Percentiles rank a stretch among this genome's conserved stretches.
Conservation (phyloP, 1,140 invertebrate species). For the Drosophila setifemur region DNA sequence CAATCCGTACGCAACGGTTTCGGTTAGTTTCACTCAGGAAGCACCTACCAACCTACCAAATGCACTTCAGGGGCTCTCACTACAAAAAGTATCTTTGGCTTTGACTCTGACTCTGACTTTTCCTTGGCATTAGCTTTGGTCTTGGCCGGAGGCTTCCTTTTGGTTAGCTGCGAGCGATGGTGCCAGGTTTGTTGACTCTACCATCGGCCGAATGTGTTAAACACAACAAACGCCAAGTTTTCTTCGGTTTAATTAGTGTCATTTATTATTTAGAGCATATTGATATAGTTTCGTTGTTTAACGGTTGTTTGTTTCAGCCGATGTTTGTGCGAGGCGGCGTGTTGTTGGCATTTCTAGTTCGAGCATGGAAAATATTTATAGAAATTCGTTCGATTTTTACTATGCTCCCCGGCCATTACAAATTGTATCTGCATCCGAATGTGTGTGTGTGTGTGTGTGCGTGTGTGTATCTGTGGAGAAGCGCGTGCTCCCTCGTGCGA, state of each 20-base stretch:
- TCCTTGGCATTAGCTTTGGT: slow-evolving; percentile 48
- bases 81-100: background rate
- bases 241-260: slow-evolving; percentile 81
- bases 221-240: slow-evolving; percentile 58
- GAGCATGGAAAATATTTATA: slow-evolving; percentile 67
- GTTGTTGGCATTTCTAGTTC: slow-evolving; percentile 58
- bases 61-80: slow-evolving; percentile 25
- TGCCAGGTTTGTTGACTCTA: slow-evolving; percentile 30
- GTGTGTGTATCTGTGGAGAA: slow-evolving; percentile 7
- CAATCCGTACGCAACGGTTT: slow-evolving; percentile 58
- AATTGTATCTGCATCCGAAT: too few species aligned
- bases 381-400: slow-evolving; percentile 52
- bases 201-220: slow-evolving; percentile 73
- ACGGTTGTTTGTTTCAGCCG: slow-evolving; percentile 72
- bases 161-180: background rate
- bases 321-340: slow-evolving; percentile 18
- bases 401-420: slow-evolving; percentile 37
- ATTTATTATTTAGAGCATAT: slow-evolving; percentile 82
- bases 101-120: slow-evolving; percentile 38
- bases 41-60: slow-evolving; percentile 8
- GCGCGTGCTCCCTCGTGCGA: slow-evolving; percentile 34
- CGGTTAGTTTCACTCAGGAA: slow-evolving; percentile 68
- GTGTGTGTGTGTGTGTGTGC: too few species aligned
- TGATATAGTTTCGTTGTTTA: slow-evolving; percentile 80
- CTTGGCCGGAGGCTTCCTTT: slow-evolving; percentile 10